Evolutionary conservation across 1,140 invertebrate genomes (phyloP), one percentile per base, ranked within the genome.

Genomic region (Drosophila bocki): DNA sequence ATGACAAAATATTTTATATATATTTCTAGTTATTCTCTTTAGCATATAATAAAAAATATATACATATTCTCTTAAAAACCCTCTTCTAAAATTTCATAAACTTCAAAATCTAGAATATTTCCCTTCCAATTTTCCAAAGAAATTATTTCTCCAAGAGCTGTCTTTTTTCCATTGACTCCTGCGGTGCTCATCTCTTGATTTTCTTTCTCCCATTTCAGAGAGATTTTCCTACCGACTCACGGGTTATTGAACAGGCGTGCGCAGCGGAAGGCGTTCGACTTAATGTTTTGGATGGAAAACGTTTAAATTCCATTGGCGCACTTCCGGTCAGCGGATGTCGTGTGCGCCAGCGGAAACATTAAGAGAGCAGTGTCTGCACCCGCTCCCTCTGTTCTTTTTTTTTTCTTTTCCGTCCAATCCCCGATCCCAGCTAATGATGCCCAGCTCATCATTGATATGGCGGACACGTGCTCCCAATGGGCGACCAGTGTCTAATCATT

Each of bases 301-400:
- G 84, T 87, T 87, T 87, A 87, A 87, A 87, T 87, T 88, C 84
- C 84, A 87, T 87, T 87, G 84, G 80, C 84, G 80, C 80, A 87
- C 84, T 80, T 87, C 84, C 84, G 84, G 80, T 88, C 85, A 90
- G 44, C 84, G 84, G 84, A 88, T 84, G 84, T 84, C 84, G 84
- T 88, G 85, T 88, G 84, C 84, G 85, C 85, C 85, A 88, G 80
- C 84, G 84, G 84, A 88, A 88, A 88, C 84, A 88, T 88, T 88
- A 88, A 88, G 80, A 78, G 78, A 79, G 79, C 62, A 67, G 61
- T 54, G 48, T 48, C 29, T 39, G 53, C 47, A 26, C 47, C 54
- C 22, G 47, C 15, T 29, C 22, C 22, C 29, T 17, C n/a, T 0
- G n/a, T 35, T 45, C 35, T 2, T 15, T 19, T 13, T 17, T 41